Percentiles rank a stretch among this genome's conserved stretches.
phyloP scores from a whole-genome alignment of 2,113 vertebrate species.

The Corynorhinus townsendii region DNA sequence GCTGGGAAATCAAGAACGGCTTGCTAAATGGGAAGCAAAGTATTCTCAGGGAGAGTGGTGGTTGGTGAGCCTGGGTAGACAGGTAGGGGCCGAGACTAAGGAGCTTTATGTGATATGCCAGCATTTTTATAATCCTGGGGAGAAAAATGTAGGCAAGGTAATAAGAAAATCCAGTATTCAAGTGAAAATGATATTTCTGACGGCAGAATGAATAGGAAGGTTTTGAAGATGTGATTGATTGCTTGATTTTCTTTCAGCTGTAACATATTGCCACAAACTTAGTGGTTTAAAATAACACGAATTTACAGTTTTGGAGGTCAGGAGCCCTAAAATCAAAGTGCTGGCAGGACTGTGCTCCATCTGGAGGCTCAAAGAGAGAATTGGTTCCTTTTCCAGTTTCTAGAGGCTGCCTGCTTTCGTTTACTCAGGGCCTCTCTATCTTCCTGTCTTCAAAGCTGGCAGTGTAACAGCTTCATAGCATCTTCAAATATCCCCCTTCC shows the following conservation, averaged over 20 bases:
- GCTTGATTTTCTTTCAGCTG: neutral
- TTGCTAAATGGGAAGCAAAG: neutral
- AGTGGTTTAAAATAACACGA: neutral
- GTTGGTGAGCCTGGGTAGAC: neutral
- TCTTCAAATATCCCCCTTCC: neutral
- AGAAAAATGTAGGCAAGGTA: neutral
- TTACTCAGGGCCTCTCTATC: rapidly evolving
- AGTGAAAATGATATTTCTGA: neutral
- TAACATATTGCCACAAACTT: neutral
- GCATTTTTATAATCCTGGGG: neutral
- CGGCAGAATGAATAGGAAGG: neutral
- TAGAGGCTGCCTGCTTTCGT: neutral
- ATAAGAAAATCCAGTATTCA: neutral
- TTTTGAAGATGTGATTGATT: neutral
- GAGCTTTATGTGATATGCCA: neutral
- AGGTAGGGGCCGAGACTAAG: neutral
- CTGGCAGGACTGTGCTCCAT: neutral
- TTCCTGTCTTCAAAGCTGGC: neutral
- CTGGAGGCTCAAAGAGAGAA: neutral
- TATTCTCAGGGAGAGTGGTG: neutral
- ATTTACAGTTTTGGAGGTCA: neutral
- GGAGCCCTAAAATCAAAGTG: neutral
- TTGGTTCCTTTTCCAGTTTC: neutral
- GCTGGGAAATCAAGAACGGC: neutral
- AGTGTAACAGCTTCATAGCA: too few species aligned